phyloP scores from a whole-genome alignment of 2,888 invertebrate species.

The Phalera bucephala region DNA sequence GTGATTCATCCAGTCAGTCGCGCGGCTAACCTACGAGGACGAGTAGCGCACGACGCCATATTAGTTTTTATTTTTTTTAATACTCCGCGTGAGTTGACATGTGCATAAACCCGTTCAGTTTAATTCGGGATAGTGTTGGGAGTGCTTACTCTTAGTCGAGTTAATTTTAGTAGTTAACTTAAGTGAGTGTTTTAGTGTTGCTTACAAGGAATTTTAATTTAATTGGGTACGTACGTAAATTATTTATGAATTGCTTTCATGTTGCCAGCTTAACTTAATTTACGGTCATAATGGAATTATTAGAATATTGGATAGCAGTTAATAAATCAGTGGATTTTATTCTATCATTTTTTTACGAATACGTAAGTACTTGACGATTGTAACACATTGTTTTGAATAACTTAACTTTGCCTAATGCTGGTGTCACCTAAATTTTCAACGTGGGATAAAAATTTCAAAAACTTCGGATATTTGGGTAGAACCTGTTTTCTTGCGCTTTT shows the following conservation, averaged over 20 bases:
- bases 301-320: no score
- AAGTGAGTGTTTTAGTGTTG: constrained; percentile 7
- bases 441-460: no score
- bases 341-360: no score
- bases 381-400: no score
- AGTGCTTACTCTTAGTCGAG: constrained; percentile 32
- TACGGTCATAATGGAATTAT: no score
- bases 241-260: background rate
- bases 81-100: constrained; percentile 49
- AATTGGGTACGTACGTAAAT: background rate
- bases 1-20: constrained; percentile 74
- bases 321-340: no score
- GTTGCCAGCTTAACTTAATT: no score
- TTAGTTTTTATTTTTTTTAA: constrained; percentile 46
- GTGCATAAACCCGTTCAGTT: constrained; percentile 42
- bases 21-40: constrained; percentile 49
- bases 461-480: no score
- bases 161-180: constrained; percentile 8
- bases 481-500: no score
- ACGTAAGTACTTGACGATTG: no score
- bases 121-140: constrained; percentile 41
- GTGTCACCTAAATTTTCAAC: no score
- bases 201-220: constrained; percentile 12
- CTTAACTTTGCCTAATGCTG: no score
- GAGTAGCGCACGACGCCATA: constrained; percentile 51